phyloP scores from a whole-genome alignment of 2,888 invertebrate genomes.

The Aricia artaxerxes region DNA sequence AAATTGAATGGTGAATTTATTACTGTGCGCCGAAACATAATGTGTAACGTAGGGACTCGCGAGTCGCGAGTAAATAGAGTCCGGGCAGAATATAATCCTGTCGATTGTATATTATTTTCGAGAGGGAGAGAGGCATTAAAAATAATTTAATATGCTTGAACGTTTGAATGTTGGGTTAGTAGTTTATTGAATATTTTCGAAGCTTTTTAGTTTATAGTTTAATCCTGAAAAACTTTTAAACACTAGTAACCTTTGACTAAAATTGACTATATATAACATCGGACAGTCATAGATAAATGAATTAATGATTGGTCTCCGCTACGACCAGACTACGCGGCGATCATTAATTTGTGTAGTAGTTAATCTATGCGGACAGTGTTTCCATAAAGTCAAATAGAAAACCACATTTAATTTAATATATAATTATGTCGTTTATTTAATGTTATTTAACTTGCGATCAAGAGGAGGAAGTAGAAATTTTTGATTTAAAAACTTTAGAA shows the following conservation, averaged over 20 bases:
- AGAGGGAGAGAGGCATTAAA: background rate
- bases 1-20: constrained; percentile 34
- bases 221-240: background rate
- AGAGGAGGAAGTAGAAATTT: background rate
- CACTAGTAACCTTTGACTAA: background rate
- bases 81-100: background rate
- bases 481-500: background rate
- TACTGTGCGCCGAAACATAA: constrained; percentile 20
- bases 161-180: background rate
- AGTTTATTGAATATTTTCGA: background rate
- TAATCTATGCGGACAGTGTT: background rate
- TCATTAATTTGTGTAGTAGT: no score
- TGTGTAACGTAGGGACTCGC: constrained; percentile 11
- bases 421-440: background rate
- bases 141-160: background rate
- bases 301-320: no score
- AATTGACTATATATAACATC: background rate
- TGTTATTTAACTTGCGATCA: background rate
- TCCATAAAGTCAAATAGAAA: background rate
- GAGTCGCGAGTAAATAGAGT: constrained; percentile 10
- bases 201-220: background rate
- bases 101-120: background rate
- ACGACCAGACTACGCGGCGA: no score
- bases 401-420: background rate
- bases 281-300: background rate